A percentile compares a stretch with the other conserved stretches of the same genome.
These are phyloP conservation scores for Ispidina picta DNA, from an alignment of 2,797 vertebrate species.

Conservation along the genomic window DNA sequence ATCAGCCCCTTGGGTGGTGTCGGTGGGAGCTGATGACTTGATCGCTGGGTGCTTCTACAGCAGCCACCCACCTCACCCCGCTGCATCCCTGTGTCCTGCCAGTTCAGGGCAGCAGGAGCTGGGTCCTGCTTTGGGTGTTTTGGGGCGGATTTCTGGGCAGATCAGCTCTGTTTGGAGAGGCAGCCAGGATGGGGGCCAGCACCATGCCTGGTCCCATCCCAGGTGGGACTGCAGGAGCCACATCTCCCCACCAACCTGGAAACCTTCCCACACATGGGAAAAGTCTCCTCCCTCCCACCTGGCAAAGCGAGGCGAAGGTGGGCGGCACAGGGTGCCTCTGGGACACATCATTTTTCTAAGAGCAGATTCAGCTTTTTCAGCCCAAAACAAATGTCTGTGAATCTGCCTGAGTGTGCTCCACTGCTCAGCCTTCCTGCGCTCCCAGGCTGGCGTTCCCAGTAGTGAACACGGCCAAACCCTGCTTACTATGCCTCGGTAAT, in stretches of 20 bases:
- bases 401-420: neutral
- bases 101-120: neutral
- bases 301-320: neutral
- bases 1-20: accelerated
- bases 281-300: neutral
- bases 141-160: neutral
- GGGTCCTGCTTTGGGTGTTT: neutral
- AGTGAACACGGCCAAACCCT: neutral
- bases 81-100: accelerated
- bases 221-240: neutral
- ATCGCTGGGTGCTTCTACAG: neutral
- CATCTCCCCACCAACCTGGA: neutral
- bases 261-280: too few relatives aligned
- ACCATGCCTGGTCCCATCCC: neutral
- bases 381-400: neutral
- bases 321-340: accelerated
- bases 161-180: neutral
- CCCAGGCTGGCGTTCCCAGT: neutral
- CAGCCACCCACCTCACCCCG: too few relatives aligned
- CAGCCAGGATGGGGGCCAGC: accelerated
- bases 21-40: accelerated
- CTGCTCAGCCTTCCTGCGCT: neutral
- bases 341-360: neutral
- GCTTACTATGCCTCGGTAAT: neutral
- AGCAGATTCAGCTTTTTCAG: neutral